A percentile compares a stretch with the other conserved stretches of the same genome.
Conservation (phyloP, 2,113 vertebrate genomes). For the Platichthys stellatus region DNA sequence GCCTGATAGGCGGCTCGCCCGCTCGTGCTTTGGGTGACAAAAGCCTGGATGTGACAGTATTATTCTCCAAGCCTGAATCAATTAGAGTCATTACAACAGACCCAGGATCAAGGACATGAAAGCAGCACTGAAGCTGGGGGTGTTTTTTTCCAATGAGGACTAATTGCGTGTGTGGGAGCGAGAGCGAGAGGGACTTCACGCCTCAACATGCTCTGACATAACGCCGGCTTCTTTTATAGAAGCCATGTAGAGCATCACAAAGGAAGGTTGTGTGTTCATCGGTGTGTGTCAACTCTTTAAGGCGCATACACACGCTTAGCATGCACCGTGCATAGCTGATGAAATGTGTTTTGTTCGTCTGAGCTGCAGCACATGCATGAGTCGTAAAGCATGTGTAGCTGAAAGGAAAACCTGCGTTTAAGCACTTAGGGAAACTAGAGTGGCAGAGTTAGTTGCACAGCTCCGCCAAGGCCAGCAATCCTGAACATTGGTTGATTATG, state of each 20-base stretch:
- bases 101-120: constrained; percentile 43
- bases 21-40: constrained; percentile 25
- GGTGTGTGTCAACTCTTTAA: constrained; percentile 37
- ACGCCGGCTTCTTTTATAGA: constrained; percentile 39
- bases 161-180: constrained; percentile 51
- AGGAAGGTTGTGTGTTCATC: constrained; percentile 26
- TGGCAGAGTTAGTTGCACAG: no score
- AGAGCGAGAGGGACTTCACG: constrained; percentile 43
- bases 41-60: constrained; percentile 21
- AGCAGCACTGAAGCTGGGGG: constrained; percentile 44
- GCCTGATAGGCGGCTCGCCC: constrained; percentile 1
- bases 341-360: constrained; percentile 76
- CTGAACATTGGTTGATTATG: no score
- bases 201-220: constrained; percentile 56
- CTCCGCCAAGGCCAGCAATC: no score
- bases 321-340: constrained; percentile 78
- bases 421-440: no score
- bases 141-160: constrained; percentile 27
- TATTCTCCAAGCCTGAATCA: constrained; percentile 45
- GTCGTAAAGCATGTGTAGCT: not conserved
- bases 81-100: constrained; percentile 51
- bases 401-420: not conserved
- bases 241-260: constrained; percentile 51
- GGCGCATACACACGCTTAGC: not conserved
- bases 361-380: constrained; percentile 15